Conservation (phyloP, 1,140 invertebrate genomes). For the Drosophila orena region DNA sequence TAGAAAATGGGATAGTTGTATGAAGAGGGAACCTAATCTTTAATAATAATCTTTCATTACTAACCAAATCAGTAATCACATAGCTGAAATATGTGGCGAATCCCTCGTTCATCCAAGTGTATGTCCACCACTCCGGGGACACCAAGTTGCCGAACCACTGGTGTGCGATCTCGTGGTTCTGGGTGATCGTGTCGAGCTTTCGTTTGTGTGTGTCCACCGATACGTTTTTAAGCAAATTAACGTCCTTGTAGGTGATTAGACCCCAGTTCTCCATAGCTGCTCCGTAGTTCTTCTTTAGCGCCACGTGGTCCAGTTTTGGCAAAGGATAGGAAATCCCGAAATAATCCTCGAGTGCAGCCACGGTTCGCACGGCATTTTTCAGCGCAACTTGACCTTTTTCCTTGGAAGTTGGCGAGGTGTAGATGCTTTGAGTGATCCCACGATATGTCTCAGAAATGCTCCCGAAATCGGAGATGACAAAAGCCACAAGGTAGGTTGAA, state of each 20-base stretch:
- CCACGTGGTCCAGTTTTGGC: constrained; percentile 89
- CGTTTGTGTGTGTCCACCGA: constrained; percentile 23
- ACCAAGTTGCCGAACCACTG: constrained; percentile 91
- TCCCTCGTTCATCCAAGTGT: constrained; percentile 87
- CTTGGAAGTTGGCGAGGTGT: constrained; percentile 87
- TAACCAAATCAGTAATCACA: constrained; percentile 86
- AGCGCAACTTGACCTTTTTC: constrained; percentile 86
- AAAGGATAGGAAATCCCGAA: constrained; percentile 85
- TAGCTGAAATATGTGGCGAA: constrained; percentile 90
- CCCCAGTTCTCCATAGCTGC: constrained; percentile 95
- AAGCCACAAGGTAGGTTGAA: constrained; percentile 91
- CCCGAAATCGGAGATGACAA: constrained; percentile 89
- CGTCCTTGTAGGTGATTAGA: constrained; percentile 89
- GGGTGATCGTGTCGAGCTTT: constrained; percentile 64
- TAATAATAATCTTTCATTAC: neutral
- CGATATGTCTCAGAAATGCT: constrained; percentile 64
- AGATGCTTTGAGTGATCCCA: constrained; percentile 86
- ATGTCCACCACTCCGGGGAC: constrained; percentile 86
- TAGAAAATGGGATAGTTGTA: neutral
- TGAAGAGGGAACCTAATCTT: too few relatives aligned
- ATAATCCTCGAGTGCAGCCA: constrained; percentile 86
- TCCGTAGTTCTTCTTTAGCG: constrained; percentile 91
- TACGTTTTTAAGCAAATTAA: constrained; percentile 31
- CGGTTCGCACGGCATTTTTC: constrained; percentile 86
- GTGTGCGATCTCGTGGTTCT: constrained; percentile 88